phyloP scores from a whole-genome alignment of 2,797 vertebrate genomes.

The Oryzias sinensis region DNA sequence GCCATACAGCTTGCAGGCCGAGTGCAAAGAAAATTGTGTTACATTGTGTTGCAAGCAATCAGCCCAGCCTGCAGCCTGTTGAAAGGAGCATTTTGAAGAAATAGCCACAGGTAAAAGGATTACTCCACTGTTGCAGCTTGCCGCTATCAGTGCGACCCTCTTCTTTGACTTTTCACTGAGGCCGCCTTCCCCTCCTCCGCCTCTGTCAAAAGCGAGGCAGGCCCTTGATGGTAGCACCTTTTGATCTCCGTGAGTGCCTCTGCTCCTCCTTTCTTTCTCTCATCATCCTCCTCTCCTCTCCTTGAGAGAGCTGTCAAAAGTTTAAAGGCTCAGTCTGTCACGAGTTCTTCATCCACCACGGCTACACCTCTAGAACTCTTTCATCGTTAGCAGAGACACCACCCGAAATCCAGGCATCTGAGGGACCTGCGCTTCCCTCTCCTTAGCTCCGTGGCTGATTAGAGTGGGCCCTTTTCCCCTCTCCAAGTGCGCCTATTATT shows the following conservation, averaged over 20 bases:
- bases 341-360: constrained; percentile 6
- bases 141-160: constrained; percentile 12
- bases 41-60: neutral
- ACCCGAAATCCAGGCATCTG: constrained; percentile 9
- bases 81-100: constrained; percentile 8
- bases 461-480: constrained; percentile 17
- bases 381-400: constrained; percentile 25
- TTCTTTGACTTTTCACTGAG: constrained; percentile 33
- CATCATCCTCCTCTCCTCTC: constrained; percentile 24
- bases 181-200: constrained; percentile 5
- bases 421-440: constrained; percentile 7
- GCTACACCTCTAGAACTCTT: constrained; percentile 27
- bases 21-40: constrained; percentile 15
- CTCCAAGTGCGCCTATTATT: constrained; percentile 42
- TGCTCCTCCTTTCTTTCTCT: constrained; percentile 35
- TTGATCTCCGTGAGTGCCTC: constrained; percentile 55
- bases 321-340: constrained; percentile 35
- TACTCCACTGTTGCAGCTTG: constrained; percentile 16
- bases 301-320: constrained; percentile 38
- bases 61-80: neutral
- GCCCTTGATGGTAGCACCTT: constrained; percentile 53
- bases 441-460: constrained; percentile 16
- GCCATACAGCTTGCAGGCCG: constrained; percentile 21
- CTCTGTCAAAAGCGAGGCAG: constrained; percentile 50
- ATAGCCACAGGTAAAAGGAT: constrained; percentile 31